Base-by-base conservation (phyloP, 2,797 vertebrate genomes). In the Vipera ursinii region DNA sequence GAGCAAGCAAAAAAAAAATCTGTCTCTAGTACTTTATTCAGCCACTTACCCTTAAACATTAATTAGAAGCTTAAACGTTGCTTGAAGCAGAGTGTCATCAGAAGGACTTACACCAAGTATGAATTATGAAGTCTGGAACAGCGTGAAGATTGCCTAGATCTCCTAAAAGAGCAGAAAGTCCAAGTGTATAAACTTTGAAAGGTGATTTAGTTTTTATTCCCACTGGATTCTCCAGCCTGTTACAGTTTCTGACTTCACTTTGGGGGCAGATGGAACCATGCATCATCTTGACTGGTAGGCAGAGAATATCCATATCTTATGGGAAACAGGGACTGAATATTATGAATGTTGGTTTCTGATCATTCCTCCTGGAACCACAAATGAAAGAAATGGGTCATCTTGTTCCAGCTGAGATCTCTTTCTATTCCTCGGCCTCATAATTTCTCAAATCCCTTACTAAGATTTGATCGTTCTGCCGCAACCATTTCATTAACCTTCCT, bases 401-500 rank as follows among this genome's bases (percentile, higher is more conserved):
- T 61, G 78, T 51, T 91, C 73, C 56, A 86, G 44, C 86, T 7
- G 53, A 88, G 94, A 57, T 86, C 91, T 61, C 8, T 24, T 69
- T 14, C 91, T 51, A 56, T 10, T 92, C 91, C 91, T 69, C 89
- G 5, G 0, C 51, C 57, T 91, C 15, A 60, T 91, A 91, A 9
- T 53, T 24, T 38, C 22, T 0, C 88, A 9, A 14, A 94, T 57
- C 90, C 93, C 95, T 94, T 91, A 89, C 48, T 90, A 87, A 69
- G 86, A 69, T 92, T 65, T 28, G 91, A 95, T 82, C 89, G 82
- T 93, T 13, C 91, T 91, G 90, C 95, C 90, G 94, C 95, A 92
- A 91, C 93, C 92, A 92, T 90, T 94, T 94, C 95, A 95, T 93
- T 95, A 95, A 95, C 94, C 90, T 87, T 59, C 51, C 91, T 92